A percentile compares a stretch with the other conserved stretches of the same genome.
phyloP scores from a whole-genome alignment of 2,888 invertebrate species.

The Cybosia mesomella region DNA sequence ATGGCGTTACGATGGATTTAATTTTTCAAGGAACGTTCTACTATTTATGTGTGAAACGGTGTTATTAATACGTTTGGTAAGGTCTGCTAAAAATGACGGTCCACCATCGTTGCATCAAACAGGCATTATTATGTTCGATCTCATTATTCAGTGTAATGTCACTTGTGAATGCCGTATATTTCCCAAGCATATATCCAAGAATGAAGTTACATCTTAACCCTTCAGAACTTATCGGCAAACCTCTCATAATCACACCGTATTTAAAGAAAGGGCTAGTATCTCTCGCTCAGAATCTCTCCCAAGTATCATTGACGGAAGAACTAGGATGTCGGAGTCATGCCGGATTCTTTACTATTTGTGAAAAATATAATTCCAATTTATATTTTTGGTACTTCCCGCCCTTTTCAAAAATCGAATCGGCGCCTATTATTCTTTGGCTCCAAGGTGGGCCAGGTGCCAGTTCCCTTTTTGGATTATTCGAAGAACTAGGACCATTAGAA shows the following conservation, averaged over 20 bases:
- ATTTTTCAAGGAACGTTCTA: background rate
- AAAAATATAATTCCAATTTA: slow-evolving; percentile 84
- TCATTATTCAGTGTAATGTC: slow-evolving; percentile 15
- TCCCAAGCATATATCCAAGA: slow-evolving; percentile 73
- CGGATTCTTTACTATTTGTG: slow-evolving; percentile 88
- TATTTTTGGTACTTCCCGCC: slow-evolving; percentile 90
- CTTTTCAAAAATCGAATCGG: slow-evolving; percentile 67
- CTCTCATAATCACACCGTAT: slow-evolving; percentile 87
- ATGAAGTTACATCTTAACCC: slow-evolving; percentile 61
- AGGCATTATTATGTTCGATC: slow-evolving; percentile 5
- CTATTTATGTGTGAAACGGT: background rate
- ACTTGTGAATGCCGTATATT: slow-evolving; percentile 46
- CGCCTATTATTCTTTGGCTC: slow-evolving; percentile 86
- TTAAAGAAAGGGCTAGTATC: slow-evolving; percentile 82
- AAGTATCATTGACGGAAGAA: slow-evolving; percentile 68
- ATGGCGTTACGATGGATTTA: background rate
- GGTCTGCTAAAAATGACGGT: background rate
- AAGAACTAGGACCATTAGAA: slow-evolving; percentile 88
- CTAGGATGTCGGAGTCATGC: slow-evolving; percentile 85
- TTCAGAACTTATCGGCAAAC: slow-evolving; percentile 65
- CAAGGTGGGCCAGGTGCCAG: slow-evolving; percentile 88
- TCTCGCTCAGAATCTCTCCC: slow-evolving; percentile 77
- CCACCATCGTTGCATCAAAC: background rate
- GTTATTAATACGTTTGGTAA: background rate
- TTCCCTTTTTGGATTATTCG: slow-evolving; percentile 85